A percentile compares a stretch with the other conserved stretches of the same genome.
phyloP scores from a whole-genome alignment of 2,797 vertebrate species.

The Lerista edwardsae region DNA sequence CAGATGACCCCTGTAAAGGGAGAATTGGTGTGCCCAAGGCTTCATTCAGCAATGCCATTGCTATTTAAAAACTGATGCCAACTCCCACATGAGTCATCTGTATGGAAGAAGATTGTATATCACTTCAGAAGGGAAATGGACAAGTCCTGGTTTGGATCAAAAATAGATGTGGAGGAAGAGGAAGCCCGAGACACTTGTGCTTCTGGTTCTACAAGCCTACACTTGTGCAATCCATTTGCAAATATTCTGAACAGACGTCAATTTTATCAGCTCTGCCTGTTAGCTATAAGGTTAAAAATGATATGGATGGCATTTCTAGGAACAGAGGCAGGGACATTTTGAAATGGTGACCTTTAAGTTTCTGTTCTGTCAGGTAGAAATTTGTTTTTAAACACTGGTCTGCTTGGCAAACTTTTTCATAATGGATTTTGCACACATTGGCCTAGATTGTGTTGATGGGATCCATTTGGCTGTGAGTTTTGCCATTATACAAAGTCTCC shows the following conservation, averaged over 20 bases:
- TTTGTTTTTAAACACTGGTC: not conserved
- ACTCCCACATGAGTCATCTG: not conserved
- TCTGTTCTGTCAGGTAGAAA: not conserved
- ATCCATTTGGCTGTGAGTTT: constrained; percentile 4
- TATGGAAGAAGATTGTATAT: not conserved
- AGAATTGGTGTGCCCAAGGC: too few species aligned
- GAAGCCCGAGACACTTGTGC: not conserved
- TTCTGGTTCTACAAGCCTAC: not conserved
- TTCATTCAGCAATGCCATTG: too few species aligned
- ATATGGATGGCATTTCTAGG: constrained; percentile 5
- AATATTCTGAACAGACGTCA: not conserved
- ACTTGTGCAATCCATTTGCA: not conserved
- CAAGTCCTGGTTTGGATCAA: not conserved
- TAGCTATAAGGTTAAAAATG: not conserved
- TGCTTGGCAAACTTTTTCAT: not conserved
- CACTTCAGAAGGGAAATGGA: not conserved
- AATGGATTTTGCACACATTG: constrained; percentile 12
- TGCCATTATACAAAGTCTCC: not conserved
- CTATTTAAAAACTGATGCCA: not conserved
- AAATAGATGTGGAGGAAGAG: too few species aligned
- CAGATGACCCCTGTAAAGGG: not conserved
- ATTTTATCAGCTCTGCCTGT: not conserved
- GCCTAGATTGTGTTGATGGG: not conserved
- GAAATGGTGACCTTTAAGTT: constrained; percentile 17
- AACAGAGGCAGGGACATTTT: not conserved